Evolutionary conservation across 2,113 vertebrate species (phyloP), one percentile per base, ranked within the genome.

Genomic region (Istiophorus platypterus): DNA sequence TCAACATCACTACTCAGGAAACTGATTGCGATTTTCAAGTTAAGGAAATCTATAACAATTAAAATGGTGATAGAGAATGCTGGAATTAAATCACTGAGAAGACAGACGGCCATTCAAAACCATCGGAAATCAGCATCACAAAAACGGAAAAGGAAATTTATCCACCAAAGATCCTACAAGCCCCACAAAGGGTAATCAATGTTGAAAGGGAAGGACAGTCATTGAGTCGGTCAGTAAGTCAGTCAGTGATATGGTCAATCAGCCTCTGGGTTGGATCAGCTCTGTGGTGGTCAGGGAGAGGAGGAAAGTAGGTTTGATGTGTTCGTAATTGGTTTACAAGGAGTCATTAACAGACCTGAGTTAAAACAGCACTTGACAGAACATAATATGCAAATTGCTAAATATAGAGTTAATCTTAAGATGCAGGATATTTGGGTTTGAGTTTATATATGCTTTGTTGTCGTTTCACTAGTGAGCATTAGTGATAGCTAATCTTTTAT

Each of bases 361-460:
- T 59, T 52, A 70, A 88, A 92, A 91, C 84, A 92, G 91, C 93
- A 92, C 89, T 92, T 93, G 89, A 81, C 72, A 84, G 47, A 56
- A 69, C 26, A 45, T 20, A 1, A 63, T 49, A 72, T 31, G 76
- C 15, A 56, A 27, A 13, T 7, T 51, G 10, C 26, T 42, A 42
- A 24, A 52, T 8, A 56, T 39, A 17, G 17, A 15, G 51, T 34
- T 59, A 4, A 22, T 47, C 2, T 22, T 22, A 47, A 17, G 18
- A 34, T 20, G 20, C 0, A 5, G 9, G 2, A 31, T 1, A 11
- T 45, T 26, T 45, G 11, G 57, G 2, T 26, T 3, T 24, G 41
- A 24, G 4, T 54, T 61, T 15, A 51, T 27, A 69, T 27, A 51
- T n/a, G 47, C n/a, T 34, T n/a, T n/a, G n/a, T 4, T 42, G 7